Evolutionary conservation across 2,797 vertebrate species (phyloP).

Genomic region (Scolopax rusticola): DNA sequence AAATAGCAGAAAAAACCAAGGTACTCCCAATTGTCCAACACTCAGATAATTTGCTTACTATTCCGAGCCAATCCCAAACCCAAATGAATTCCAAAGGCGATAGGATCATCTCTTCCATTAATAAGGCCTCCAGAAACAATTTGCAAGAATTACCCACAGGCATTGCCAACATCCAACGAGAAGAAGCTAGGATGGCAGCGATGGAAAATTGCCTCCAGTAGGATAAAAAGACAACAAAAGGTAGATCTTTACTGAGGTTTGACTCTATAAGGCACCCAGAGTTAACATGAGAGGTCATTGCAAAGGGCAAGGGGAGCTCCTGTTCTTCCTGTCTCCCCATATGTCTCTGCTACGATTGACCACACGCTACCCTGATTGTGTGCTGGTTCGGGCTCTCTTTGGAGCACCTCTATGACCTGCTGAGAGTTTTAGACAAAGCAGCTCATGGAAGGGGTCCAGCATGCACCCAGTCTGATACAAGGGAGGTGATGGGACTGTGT

Average conservation of each 20-base stretch:
- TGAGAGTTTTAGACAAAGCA: not conserved
- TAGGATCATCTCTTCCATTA: not conserved
- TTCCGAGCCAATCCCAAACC: not conserved
- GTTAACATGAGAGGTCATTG: not conserved
- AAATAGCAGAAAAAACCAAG: not conserved
- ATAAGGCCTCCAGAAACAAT: not conserved
- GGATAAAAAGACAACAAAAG: not conserved
- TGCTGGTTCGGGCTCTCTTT: not conserved
- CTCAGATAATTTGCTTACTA: not conserved
- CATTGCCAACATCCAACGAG: not conserved
- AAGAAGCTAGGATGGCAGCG: not conserved
- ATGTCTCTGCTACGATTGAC: not conserved
- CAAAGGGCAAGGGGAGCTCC: not conserved
- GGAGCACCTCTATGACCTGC: not conserved
- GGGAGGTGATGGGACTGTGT: not conserved
- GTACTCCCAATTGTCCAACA: not conserved
- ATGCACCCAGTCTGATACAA: rapidly evolving
- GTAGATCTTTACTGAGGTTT: not conserved
- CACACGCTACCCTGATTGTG: not conserved
- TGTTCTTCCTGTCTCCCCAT: not conserved
- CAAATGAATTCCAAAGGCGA: not conserved
- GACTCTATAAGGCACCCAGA: not conserved
- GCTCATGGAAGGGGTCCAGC: not conserved
- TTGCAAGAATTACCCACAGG: not conserved
- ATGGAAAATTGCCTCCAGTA: not conserved